Base-by-base conservation (phyloP, 23 tunicate species). In the Ascidia mentula region DNA sequence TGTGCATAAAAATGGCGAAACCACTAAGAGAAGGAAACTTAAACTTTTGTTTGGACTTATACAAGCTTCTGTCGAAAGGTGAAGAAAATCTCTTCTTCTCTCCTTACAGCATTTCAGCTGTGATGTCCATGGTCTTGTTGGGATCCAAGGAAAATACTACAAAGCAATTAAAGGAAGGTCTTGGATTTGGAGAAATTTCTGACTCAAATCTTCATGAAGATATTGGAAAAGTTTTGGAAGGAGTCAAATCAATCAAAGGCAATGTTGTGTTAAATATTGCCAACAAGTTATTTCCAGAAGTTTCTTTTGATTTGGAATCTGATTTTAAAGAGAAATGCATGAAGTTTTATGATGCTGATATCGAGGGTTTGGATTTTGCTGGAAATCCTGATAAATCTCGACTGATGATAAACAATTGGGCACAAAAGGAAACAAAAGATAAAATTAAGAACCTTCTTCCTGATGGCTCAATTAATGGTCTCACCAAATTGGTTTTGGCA, bases 391-490 rank as follows among this genome's bases (percentile, higher is more conserved):
- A 86, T 30, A 69, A 71, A 2, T 76, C 91, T 4, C 78, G 97
- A 86, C 40, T 38, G 12, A 28, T 0, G 2, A 86, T 91, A 0
- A 91, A 91, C 53, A 32, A 77, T 4, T 91, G 97, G 97, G 91
- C 76, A 1, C 80, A 82, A 39, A 40, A 71, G 15, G 40, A 86
- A 45, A 91, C 97, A 18, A 45, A 76, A 15, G 74, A 59, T 15
- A 90, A 90, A 90, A 90, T 90, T 60, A 42, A 80, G 26, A 79
- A 90, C 31, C 40, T 90, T 61, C 22, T 90, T 9, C 96, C 85
- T 17, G 20, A 45, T 69, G 86, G 86, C 4, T 60, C 83, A 22
- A 80, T 90, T 36, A 83, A 85, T 28, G 12, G 80, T 4, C 36
- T 42, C 22, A 83, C 88, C 26, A 36, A 74, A 3, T 72, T 91